These are phyloP conservation scores for Vulpes lagopus DNA, from an alignment of 2,113 vertebrate genomes.

Conservation along the genomic window DNA sequence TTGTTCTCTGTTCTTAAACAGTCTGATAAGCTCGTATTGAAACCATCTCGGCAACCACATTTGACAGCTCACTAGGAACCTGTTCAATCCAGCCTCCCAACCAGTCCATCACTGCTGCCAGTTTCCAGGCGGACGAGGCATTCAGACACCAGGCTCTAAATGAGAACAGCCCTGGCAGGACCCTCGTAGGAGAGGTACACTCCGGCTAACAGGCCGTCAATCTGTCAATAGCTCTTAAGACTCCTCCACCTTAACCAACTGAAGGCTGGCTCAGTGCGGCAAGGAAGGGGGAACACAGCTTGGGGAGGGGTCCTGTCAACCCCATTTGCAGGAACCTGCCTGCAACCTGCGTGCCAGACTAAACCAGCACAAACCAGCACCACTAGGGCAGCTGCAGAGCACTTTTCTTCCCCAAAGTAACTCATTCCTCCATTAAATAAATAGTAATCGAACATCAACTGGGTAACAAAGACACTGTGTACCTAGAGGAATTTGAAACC, in stretches of 20 bases:
- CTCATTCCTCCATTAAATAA: not conserved
- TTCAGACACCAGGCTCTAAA: slow-evolving; percentile 65
- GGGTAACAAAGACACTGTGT: not conserved
- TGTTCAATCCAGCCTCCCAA: slow-evolving; percentile 72
- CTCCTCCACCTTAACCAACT: not conserved
- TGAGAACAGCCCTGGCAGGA: slow-evolving; percentile 41
- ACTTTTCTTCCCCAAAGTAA: not conserved
- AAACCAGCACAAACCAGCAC: not conserved
- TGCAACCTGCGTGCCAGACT: not conserved
- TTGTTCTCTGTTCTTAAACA: slow-evolving; percentile 79
- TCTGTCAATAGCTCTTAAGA: slow-evolving; percentile 68
- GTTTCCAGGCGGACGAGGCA: slow-evolving; percentile 35
- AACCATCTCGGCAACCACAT: slow-evolving; percentile 60
- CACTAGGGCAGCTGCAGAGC: not conserved
- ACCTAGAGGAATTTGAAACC: not conserved
- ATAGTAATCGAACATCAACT: not conserved
- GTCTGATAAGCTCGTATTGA: slow-evolving; percentile 77
- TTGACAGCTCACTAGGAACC: slow-evolving; percentile 64
- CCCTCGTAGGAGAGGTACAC: slow-evolving; percentile 4
- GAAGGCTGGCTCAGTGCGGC: not conserved
- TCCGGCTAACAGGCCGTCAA: slow-evolving; percentile 50
- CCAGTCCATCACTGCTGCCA: slow-evolving; percentile 62
- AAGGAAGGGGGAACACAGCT: not conserved
- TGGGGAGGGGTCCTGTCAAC: not conserved
- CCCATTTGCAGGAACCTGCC: not conserved